These are phyloP conservation scores for Atta cephalotes DNA, from an alignment of 1,140 invertebrate species.

Conservation along the genomic window DNA sequence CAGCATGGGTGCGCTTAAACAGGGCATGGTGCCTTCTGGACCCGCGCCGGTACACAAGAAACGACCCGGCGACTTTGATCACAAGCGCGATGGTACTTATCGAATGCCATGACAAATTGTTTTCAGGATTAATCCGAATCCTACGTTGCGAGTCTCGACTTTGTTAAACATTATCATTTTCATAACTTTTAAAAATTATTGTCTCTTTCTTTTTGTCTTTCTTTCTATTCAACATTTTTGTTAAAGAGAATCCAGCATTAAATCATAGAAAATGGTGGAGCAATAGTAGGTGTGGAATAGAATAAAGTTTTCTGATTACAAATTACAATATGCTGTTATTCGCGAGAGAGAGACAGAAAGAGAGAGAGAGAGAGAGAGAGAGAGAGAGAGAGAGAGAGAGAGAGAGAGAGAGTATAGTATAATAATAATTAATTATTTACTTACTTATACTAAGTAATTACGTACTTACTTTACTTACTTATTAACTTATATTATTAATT, in stretches of 20 bases:
- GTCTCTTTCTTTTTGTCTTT: background rate
- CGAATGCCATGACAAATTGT: conserved; percentile 13
- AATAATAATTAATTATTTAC: too few species aligned
- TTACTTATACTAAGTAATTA: too few species aligned
- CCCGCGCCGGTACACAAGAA: conserved; percentile 89
- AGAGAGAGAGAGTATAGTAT: too few species aligned
- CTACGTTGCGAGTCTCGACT: background rate
- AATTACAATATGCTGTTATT: background rate
- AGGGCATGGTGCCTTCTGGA: conserved; percentile 86
- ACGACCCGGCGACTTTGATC: conserved; percentile 86
- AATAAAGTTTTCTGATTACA: background rate
- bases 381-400: too few species aligned
- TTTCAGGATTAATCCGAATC: background rate
- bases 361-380: too few species aligned
- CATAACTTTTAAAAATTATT: background rate
- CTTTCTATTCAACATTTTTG: background rate
- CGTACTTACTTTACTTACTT: too few species aligned
- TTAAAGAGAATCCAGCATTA: background rate
- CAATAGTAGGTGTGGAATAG: background rate
- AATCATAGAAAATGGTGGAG: background rate
- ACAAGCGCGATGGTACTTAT: conserved; percentile 83
- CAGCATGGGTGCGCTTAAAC: conserved; percentile 94
- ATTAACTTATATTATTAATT: too few species aligned
- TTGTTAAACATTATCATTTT: background rate
- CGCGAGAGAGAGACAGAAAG: background rate